Evolutionary conservation across 2,888 invertebrate species (phyloP), one percentile per base, ranked within the genome.

Genomic region (Parnassius glacialis): DNA sequence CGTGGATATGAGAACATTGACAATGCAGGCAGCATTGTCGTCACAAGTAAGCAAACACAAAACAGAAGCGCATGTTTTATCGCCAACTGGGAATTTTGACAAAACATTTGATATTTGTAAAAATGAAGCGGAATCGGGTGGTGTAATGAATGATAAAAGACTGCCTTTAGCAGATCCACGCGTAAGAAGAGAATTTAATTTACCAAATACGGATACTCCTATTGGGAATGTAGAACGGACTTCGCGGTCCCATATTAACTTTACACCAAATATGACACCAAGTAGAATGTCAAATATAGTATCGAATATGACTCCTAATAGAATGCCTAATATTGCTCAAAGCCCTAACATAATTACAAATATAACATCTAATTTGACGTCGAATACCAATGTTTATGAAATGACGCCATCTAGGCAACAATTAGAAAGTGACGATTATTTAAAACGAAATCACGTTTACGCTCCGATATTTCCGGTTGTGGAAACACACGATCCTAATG

Each of bases 1-100:
- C 69, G 65, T 87, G 50, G 90, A 91, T 68, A 89, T 91, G 87
- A 83, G 90, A 73, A 76, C 48, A 48, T 13, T 81, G 59, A 34
- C 34, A 34, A 61, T 71, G 43, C 71, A 34, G 34, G 34, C 80
- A 45, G 64, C 66, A 41, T 44, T 73, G 56, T 73, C 79, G 52
- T 62, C 70, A 10, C 20, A 51, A 43, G 10, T 44, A 10, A 25
- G n/a, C 5, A 3, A 25, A 44, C 12, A n/a, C 1, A 60, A 60
- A 44, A 11, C n/a, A 12, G 60, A 10, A 50, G 48, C 9, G 13
- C 13, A n/a, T 41, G 12, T 59, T 12, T 43, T 20, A 10, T 59
- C 45, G 42, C 52, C 59, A n/a, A 25, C 64, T 3, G 52, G 42
- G 2, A 55, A 62, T 20, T 20, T 25, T n/a, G 59, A 59, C 3